Base-by-base conservation (phyloP, 2,797 vertebrate species). In the Emydoidea blandingii region DNA sequence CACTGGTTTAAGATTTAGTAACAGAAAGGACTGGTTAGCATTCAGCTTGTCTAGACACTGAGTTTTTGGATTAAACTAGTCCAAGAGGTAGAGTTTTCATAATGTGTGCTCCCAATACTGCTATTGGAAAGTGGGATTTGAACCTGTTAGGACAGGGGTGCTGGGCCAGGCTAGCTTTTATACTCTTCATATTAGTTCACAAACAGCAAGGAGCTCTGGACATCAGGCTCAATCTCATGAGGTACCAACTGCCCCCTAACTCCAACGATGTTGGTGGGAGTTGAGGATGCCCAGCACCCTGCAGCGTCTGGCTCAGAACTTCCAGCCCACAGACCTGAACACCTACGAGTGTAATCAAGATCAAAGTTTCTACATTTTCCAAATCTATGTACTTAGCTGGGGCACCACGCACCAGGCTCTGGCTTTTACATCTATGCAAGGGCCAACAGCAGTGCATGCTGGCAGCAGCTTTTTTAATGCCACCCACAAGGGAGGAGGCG, bases 21-120 rank as follows among this genome's bases (percentile, higher is more conserved):
- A 1, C 3, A 62, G 12, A 87, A 87, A 29, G 12, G 21, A 90
- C 2, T 56, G 23, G 1, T 85, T 5, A 88, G 31, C 37, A 91
- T 8, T 8, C 74, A 85, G 52, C 4, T 83, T 89, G 25, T 79
- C 12, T 56, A 87, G 34, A 92, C 90, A n/a, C 5, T 78, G 79
- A 57, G 79, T 52, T 83, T 59, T 4, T 53, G 47, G 59, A 65
- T 3, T 47, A 81, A 68, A 49, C 12, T 34, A 79, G 80, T n/a
- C 2, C 29, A 86, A 27, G 88, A 88, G 12, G 37, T 10, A 94
- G 87, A 83, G 1, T 41, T 34, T 37, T 81, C 6, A 2, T 25
- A 15, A n/a, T 1, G 76, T 0, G 0, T 21, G 21, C 34, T 2
- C 27, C 10, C 65, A 88, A 89, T 21, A 47, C 0, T 21, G 53